A percentile compares a stretch with the other conserved stretches of the same genome.
Conservation (phyloP, 2,797 vertebrate species). For the Champsocephalus esox region DNA sequence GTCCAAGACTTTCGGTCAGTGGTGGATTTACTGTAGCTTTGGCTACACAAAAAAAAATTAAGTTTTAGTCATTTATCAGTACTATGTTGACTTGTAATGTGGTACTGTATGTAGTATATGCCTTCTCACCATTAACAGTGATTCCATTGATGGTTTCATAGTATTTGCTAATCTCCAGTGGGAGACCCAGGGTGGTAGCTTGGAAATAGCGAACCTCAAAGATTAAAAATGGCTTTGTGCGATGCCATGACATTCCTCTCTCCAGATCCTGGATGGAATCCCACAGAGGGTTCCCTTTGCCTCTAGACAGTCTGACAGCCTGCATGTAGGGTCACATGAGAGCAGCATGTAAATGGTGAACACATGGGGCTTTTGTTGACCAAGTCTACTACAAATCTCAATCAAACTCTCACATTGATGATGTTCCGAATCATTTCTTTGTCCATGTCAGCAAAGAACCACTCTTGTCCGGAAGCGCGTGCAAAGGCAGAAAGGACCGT, state of each 20-base stretch:
- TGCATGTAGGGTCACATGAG: slow-evolving; percentile 47
- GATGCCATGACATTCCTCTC: slow-evolving; percentile 76
- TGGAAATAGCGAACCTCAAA: slow-evolving; percentile 83
- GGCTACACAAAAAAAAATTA: slow-evolving; percentile 49
- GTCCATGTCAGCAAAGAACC: slow-evolving; percentile 79
- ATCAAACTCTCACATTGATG: slow-evolving; percentile 79
- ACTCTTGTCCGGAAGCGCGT: slow-evolving; percentile 86
- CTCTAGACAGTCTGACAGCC: slow-evolving; percentile 71
- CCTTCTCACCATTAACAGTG: slow-evolving; percentile 81
- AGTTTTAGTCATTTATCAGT: not conserved
- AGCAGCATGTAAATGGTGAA: slow-evolving; percentile 5
- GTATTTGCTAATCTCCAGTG: slow-evolving; percentile 86
- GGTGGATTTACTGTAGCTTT: slow-evolving; percentile 77
- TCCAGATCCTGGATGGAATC: slow-evolving; percentile 71
- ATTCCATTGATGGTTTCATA: slow-evolving; percentile 71
- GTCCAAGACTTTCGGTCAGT: slow-evolving; percentile 63
- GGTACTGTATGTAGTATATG: not conserved
- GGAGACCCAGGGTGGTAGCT: slow-evolving; percentile 84
- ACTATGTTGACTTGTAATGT: not conserved
- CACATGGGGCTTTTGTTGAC: not conserved
- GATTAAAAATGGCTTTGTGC: slow-evolving; percentile 75
- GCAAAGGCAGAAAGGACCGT: slow-evolving; percentile 80
- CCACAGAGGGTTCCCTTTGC: slow-evolving; percentile 73
- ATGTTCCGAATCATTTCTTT: slow-evolving; percentile 79
- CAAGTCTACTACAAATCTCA: not conserved